Conservation (phyloP, 2,797 vertebrate species). For the Fringilla coelebs region DNA sequence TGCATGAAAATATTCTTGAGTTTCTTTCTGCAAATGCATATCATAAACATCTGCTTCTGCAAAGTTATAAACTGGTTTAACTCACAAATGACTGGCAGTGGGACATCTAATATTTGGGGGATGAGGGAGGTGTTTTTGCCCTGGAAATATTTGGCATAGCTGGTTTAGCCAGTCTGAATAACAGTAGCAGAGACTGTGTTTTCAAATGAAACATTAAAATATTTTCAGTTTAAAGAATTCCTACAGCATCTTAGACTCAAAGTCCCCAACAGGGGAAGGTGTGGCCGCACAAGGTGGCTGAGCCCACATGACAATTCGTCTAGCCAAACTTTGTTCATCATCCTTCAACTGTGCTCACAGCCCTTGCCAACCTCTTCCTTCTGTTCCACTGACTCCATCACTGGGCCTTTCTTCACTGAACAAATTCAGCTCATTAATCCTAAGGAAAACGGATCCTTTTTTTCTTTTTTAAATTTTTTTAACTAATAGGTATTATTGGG, state of each 20-base stretch:
- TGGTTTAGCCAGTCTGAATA: neutral
- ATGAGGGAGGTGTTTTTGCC: fast-evolving
- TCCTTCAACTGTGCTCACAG: fast-evolving
- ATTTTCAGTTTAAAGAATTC: neutral
- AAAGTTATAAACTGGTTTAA: neutral
- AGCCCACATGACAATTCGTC: neutral
- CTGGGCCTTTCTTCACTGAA: neutral
- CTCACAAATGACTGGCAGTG: neutral
- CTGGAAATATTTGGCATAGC: neutral
- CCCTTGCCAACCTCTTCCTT: neutral
- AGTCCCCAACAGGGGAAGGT: neutral
- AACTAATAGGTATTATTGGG: neutral
- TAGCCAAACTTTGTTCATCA: neutral
- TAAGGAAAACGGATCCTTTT: neutral
- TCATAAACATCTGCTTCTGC: neutral
- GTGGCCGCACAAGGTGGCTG: neutral
- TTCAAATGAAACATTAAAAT: neutral
- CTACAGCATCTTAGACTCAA: neutral
- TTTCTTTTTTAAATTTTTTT: neutral
- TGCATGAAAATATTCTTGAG: neutral
- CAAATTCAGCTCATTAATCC: neutral
- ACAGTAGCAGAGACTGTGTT: neutral
- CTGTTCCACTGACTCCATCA: neutral
- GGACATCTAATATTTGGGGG: neutral
- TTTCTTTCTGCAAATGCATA: neutral